Conservation (phyloP, 2,797 vertebrate genomes). For the Vipera latastei region DNA sequence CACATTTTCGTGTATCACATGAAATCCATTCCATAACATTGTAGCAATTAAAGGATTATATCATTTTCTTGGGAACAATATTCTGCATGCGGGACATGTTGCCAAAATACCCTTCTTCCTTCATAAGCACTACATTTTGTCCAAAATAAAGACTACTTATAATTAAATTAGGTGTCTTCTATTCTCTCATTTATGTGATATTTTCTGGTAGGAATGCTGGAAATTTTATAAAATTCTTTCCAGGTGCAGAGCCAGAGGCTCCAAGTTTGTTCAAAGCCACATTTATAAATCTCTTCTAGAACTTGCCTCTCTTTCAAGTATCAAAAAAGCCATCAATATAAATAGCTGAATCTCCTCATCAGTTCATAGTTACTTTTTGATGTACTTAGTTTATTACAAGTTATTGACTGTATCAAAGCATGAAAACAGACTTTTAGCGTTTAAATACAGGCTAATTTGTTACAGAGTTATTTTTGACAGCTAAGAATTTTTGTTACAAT, state of each 20-base stretch:
- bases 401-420: not conserved
- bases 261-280: not conserved
- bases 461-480: not conserved
- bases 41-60: constrained; percentile 19
- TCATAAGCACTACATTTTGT: not conserved
- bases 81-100: constrained; percentile 9
- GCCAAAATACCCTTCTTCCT: not conserved
- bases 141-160: constrained; percentile 8
- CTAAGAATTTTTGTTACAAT: not conserved
- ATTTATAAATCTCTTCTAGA: not conserved
- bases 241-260: constrained; percentile 1
- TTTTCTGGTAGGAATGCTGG: not conserved
- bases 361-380: not conserved
- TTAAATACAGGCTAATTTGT: not conserved
- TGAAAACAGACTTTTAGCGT: not conserved
- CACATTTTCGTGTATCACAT: constrained; percentile 2
- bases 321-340: constrained; percentile 19
- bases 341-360: not conserved
- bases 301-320: constrained; percentile 18
- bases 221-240: constrained; percentile 29
- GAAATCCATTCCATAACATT: constrained; percentile 17
- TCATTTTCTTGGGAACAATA: constrained; percentile 36
- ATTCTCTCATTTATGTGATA: not conserved
- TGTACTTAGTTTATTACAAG: not conserved
- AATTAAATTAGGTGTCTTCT: not conserved